phyloP scores from a whole-genome alignment of 2,797 vertebrate genomes.

The Rhinatrema bivittatum region DNA sequence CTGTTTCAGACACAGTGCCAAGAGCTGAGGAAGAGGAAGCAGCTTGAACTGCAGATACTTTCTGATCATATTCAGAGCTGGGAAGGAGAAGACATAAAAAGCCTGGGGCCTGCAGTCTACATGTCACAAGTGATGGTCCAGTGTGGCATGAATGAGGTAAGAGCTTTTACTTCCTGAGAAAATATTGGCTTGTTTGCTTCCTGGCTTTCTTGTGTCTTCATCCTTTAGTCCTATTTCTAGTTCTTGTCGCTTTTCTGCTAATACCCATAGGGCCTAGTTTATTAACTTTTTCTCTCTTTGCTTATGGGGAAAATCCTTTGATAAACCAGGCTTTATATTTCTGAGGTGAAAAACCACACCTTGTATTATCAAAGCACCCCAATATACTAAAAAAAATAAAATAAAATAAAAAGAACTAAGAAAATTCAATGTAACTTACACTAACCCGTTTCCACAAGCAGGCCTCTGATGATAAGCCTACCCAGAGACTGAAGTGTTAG shows the following conservation, averaged over 20 bases:
- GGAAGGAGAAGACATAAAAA: slow-evolving; percentile 93
- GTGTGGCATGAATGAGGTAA: slow-evolving; percentile 78
- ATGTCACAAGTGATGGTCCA: slow-evolving; percentile 89
- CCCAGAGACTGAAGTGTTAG: too few species aligned
- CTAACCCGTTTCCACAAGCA: too few species aligned
- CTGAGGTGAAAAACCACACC: too few species aligned
- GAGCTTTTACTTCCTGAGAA: not conserved
- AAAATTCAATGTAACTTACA: too few species aligned
- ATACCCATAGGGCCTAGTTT: not conserved
- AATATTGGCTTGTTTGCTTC: too few species aligned
- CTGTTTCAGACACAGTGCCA: slow-evolving; percentile 82
- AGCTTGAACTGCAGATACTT: slow-evolving; percentile 90
- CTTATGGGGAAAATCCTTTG: too few species aligned
- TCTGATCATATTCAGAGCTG: slow-evolving; percentile 86
- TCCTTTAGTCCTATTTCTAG: not conserved
- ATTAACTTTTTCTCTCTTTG: not conserved
- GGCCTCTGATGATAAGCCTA: too few species aligned
- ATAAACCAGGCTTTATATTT: too few species aligned
- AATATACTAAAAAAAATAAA: too few species aligned
- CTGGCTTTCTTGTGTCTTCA: too few species aligned
- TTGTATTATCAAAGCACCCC: too few species aligned
- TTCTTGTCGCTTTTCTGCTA: not conserved
- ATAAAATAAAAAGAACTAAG: too few species aligned
- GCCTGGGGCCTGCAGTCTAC: slow-evolving; percentile 79
- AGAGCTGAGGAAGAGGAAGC: slow-evolving; percentile 88